These are phyloP conservation scores for Trididemnum miniatum DNA, from an alignment of 23 tunicate genomes.

Conservation along the genomic window DNA sequence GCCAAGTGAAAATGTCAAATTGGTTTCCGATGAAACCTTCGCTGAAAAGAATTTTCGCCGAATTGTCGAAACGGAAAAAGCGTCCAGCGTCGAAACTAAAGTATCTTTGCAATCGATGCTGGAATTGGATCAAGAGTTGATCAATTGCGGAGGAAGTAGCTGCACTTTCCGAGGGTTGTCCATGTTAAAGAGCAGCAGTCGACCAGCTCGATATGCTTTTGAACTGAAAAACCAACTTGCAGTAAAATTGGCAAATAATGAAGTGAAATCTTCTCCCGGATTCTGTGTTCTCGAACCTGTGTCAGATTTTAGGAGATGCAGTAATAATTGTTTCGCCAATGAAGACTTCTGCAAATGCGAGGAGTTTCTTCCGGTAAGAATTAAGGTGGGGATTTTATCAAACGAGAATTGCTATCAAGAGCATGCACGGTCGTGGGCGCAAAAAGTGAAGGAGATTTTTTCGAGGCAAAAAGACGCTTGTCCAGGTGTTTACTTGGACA, in stretches of 20 bases:
- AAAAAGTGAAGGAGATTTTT: background rate
- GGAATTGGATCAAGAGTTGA: background rate
- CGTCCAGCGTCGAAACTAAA: background rate
- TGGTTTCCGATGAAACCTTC: too few species aligned
- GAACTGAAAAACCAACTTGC: background rate
- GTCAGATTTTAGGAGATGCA: background rate
- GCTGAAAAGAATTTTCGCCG: background rate
- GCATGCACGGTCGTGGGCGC: background rate
- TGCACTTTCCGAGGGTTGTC: background rate
- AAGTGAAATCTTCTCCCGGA: background rate
- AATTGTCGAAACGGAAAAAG: background rate
- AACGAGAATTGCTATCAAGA: conserved; percentile 1
- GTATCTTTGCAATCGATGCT: background rate
- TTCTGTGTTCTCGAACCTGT: background rate
- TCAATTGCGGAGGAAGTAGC: background rate
- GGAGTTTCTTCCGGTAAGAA: background rate
- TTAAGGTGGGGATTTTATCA: conserved; percentile 16
- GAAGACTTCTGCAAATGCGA: background rate
- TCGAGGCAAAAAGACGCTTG: background rate
- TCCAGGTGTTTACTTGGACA: background rate
- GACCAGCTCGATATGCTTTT: conserved; percentile 8
- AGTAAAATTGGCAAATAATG: background rate
- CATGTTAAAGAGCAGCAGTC: background rate
- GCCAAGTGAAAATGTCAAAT: background rate
- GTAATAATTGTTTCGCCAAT: background rate